Base-by-base conservation (phyloP, 2,888 invertebrate genomes). In the Xiphydria camelus region DNA sequence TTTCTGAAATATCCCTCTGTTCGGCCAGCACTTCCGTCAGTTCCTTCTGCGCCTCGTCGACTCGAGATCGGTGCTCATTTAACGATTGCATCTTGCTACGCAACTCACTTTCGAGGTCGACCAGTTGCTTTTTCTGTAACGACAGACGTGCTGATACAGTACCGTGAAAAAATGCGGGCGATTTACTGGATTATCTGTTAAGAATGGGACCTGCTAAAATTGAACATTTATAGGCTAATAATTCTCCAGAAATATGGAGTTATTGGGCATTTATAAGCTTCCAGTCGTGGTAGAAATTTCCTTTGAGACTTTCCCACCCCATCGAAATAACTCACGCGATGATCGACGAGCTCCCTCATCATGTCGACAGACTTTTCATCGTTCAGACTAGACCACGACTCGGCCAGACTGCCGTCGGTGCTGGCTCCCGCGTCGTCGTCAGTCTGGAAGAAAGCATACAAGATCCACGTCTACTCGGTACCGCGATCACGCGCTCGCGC, bases 91-190 rank as follows among this genome's bases (percentile, higher is more conserved):
- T 85, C 62, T 82, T 83, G 43, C 76, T 82, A 66, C 80, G 82
- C 2, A 90, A 74, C 74, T 89, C 85, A 2, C 80, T 81, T 67
- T 89, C 89, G 41, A 90, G 61, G 26, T 83, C 83, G 18, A 83
- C 81, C 22, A 90, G 76, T 71, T 89, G 89, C 59, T 85, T 85
- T 75, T 87, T 84, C 89, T 89, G 61, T 36, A 69, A 66, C n/a
- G n/a, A n/a, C n/a, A n/a, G n/a, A n/a, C n/a, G n/a, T n/a, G n/a
- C n/a, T n/a, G n/a, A n/a, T n/a, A n/a, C n/a, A n/a, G n/a, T n/a
- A n/a, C n/a, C n/a, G n/a, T n/a, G n/a, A n/a, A n/a, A n/a, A n/a
- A n/a, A n/a, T n/a, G n/a, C n/a, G n/a, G n/a, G n/a, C n/a, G n/a
- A n/a, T n/a, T n/a, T n/a, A n/a, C n/a, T n/a, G n/a, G n/a, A n/a